Percentiles rank a stretch among this genome's conserved stretches.
phyloP scores from a whole-genome alignment of 2,113 vertebrate genomes.

The Poeciliopsis occidentalis region DNA sequence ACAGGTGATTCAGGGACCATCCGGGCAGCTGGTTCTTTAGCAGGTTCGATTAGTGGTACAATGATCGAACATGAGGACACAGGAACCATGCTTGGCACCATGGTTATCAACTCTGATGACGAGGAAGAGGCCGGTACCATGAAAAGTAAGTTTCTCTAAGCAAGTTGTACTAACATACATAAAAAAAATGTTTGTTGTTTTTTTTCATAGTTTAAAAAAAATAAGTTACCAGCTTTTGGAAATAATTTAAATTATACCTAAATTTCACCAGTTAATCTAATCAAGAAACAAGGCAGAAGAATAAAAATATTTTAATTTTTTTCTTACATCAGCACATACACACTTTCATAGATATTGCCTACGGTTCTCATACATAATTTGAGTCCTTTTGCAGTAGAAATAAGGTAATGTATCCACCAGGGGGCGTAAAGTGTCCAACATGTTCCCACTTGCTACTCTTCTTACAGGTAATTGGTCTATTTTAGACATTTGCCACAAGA shows the following conservation, averaged over 20 bases:
- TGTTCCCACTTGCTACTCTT: background rate
- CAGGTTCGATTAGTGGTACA: constrained; percentile 76
- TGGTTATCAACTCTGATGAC: constrained; percentile 93
- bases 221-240: background rate
- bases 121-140: constrained; percentile 90
- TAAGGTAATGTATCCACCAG: constrained; percentile 29
- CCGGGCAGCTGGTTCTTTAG: constrained; percentile 82
- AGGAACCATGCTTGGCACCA: constrained; percentile 90
- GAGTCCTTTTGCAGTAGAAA: background rate
- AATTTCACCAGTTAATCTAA: background rate
- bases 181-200: background rate
- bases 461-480: background rate
- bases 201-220: background rate
- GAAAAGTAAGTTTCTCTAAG: constrained; percentile 79
- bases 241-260: too few relatives aligned
- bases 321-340: background rate
- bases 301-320: background rate
- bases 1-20: constrained; percentile 85
- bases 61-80: constrained; percentile 87
- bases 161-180: background rate
- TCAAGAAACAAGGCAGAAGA: background rate
- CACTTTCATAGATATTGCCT: background rate
- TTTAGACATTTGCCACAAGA: too few relatives aligned
- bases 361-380: background rate
- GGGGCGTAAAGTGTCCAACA: constrained; percentile 20